phyloP scores from a whole-genome alignment of 2,797 vertebrate species.

The Cygnus olor region DNA sequence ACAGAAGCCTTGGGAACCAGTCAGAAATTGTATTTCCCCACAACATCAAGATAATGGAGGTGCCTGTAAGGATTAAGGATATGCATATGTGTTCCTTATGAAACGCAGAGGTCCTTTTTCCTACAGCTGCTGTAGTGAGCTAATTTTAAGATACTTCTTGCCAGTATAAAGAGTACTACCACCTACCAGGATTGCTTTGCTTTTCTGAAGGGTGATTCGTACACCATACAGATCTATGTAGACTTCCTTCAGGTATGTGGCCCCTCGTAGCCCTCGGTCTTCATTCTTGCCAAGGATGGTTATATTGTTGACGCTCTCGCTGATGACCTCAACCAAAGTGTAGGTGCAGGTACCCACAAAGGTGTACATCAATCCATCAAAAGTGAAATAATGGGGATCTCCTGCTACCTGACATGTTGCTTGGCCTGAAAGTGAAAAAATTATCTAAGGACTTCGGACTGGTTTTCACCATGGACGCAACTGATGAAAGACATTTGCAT shows the following conservation, averaged over 20 bases:
- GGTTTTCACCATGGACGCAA: background rate
- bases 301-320: conserved; percentile 53
- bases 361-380: conserved; percentile 74
- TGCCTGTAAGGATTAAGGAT: background rate
- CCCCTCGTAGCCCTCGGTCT: conserved; percentile 66
- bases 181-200: conserved; percentile 82
- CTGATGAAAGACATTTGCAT: background rate
- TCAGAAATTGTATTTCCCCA: background rate
- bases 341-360: conserved; percentile 78
- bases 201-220: conserved; percentile 72
- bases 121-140: background rate
- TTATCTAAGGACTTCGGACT: background rate
- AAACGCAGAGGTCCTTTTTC: background rate
- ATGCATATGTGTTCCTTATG: background rate
- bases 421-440: conserved; percentile 48
- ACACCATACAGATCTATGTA: conserved; percentile 67
- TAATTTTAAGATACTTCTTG: background rate
- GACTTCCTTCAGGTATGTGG: conserved; percentile 75
- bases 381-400: conserved; percentile 78
- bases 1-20: background rate
- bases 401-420: conserved; percentile 71
- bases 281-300: conserved; percentile 75
- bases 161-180: background rate
- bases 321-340: conserved; percentile 64
- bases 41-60: background rate